A percentile compares a stretch with the other conserved stretches of the same genome.
Conservation (phyloP, 2,888 invertebrate genomes). For the Pachymerium ferrugineum region DNA sequence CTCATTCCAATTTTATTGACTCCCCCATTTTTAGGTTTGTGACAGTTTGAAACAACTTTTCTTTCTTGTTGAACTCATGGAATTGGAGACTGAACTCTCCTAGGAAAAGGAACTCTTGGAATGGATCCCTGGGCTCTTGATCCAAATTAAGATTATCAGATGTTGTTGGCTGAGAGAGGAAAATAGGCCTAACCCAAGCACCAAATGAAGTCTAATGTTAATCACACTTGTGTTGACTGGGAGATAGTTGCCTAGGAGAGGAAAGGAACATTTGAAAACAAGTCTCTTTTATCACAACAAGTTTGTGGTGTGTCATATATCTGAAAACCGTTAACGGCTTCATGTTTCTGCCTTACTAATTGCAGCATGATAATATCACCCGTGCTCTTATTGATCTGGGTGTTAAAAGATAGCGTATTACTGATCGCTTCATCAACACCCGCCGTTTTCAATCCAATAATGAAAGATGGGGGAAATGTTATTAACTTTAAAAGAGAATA, state of each 20-base stretch:
- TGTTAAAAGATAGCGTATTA: too few species aligned
- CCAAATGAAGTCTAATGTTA: constrained; percentile 16
- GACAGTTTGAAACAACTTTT: background rate
- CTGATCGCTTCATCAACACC: too few species aligned
- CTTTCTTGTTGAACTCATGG: constrained; percentile 20
- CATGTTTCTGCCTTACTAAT: background rate
- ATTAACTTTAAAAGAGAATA: too few species aligned
- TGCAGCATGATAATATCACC: constrained; percentile 1
- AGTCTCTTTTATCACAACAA: constrained; percentile 23
- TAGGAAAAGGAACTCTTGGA: constrained; percentile 11
- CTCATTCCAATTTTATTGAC: constrained; percentile 9
- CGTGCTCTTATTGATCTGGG: background rate
- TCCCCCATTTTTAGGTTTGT: background rate
- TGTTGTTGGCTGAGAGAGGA: constrained; percentile 4
- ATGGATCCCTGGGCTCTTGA: constrained; percentile 25
- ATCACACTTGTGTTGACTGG: constrained; percentile 25
- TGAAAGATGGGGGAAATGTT: too few species aligned
- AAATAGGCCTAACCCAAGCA: constrained; percentile 23
- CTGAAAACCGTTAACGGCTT: background rate
- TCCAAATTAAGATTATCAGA: constrained; percentile 27
- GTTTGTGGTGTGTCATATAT: constrained; percentile 24
- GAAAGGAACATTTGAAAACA: constrained; percentile 19
- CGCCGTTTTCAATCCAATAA: too few species aligned
- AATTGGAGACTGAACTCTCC: constrained; percentile 9
- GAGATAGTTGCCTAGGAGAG: constrained; percentile 27